Base-by-base conservation (phyloP, 2,113 vertebrate genomes). In the Varanus komodoensis region DNA sequence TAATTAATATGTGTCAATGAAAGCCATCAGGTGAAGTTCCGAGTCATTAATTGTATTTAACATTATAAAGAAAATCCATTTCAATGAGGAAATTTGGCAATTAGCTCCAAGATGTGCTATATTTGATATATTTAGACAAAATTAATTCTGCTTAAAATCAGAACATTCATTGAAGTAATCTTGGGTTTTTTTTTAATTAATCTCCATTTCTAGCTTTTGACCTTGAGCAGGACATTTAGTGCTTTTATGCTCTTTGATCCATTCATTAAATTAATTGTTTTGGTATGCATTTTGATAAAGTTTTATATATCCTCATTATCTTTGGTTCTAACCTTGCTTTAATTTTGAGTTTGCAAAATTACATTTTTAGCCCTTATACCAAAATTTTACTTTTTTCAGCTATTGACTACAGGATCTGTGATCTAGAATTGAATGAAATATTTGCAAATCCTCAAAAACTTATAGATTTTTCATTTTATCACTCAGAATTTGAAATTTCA, bases 81-180 rank as follows among this genome's bases (percentile, higher is more conserved):
- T 57, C 48, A 50, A 82, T 78, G 74, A 69, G 25, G 79, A 44
- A 82, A 73, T 82, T 19, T 32, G 8, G 34, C 57, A 88, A 73
- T 88, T 88, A 82, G 79, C 52, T 81, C n/a, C 67, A 71, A 71
- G n/a, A 44, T 73, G 79, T 73, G 50, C 27, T 57, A 44, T 44
- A 71, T 88, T 82, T 57, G n/a, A 54, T 82, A 50, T 82, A 27
- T 14, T 25, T 54, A 71, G 23, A 82, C 23, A 52, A 75, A 88
- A 88, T 71, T 82, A 82, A 44, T 82, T 34, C 79, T 73, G 68
- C 79, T 82, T 88, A 73, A 82, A 88, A 82, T 88, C 67, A 88
- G 50, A 71, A 73, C 34, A 27, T 44, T 88, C 14, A 27, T n/a
- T 88, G 7, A 74, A 44, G 38, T 67, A 38, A 71, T 44, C 34